Evolutionary conservation across 1,140 invertebrate genomes (phyloP).

Genomic region (Drosophila leontia): DNA sequence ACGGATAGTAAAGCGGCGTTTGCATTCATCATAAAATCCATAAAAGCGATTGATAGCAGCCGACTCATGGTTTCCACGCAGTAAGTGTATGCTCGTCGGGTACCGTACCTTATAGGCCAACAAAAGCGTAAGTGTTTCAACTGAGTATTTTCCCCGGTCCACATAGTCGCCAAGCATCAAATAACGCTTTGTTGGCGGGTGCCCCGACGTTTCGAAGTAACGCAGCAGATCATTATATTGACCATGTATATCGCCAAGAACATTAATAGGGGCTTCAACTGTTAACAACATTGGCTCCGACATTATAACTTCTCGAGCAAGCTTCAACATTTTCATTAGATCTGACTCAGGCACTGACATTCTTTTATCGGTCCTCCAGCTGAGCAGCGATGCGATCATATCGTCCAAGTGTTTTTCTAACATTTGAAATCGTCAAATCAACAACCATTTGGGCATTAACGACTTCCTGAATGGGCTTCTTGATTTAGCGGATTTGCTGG

Average conservation of each 20-base stretch:
- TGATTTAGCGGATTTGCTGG: not conserved
- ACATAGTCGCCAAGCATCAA: slow-evolving; percentile 97
- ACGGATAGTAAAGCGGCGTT: slow-evolving; percentile 97
- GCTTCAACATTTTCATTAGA: slow-evolving; percentile 86
- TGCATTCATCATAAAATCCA: slow-evolving; percentile 97
- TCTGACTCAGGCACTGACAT: slow-evolving; percentile 38
- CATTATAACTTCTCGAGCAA: slow-evolving; percentile 98
- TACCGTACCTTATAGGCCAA: slow-evolving; percentile 98
- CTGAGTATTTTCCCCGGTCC: slow-evolving; percentile 92
- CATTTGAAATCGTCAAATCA: slow-evolving; percentile 23
- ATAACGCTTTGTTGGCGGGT: slow-evolving; percentile 99
- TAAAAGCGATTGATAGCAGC: slow-evolving; percentile 94
- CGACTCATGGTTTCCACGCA: slow-evolving; percentile 87
- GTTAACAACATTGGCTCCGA: slow-evolving; percentile 98
- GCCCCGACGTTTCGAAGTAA: slow-evolving; percentile 99
- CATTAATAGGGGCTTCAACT: slow-evolving; percentile 98
- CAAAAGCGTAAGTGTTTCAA: slow-evolving; percentile 95
- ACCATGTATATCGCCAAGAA: slow-evolving; percentile 99
- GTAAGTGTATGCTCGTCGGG: slow-evolving; percentile 93
- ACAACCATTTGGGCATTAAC: not conserved
- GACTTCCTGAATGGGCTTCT: not conserved
- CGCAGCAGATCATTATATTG: slow-evolving; percentile 98
- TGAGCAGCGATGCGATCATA: slow-evolving; percentile 35
- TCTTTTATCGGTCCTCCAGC: slow-evolving; percentile 35
- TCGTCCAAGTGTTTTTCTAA: slow-evolving; percentile 41